Base-by-base conservation (phyloP, 2,797 vertebrate genomes). In the Ciconia nigra region DNA sequence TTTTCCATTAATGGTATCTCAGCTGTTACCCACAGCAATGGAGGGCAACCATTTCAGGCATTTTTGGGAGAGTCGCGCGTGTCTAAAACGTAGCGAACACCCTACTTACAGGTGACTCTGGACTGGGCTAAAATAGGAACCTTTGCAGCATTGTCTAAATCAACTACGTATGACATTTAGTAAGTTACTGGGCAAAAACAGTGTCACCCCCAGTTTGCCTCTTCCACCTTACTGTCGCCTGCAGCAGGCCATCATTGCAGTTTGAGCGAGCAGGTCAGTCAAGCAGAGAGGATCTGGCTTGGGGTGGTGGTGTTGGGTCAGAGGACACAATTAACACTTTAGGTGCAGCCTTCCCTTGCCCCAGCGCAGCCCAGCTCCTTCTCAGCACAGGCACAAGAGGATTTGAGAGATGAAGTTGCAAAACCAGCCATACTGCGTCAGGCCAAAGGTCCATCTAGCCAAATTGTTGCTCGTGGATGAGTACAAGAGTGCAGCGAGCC, bases 151-250 rank as follows among this genome's bases (percentile, higher is more conserved):
- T 5, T 54, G 28, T 67, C 71, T 70, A 15, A 13, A 37, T 57
- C 63, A 21, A 54, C 67, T 65, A 26, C 13, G 3, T 33, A 13
- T 12, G 90, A 52, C 72, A 39, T 59, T 76, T 9, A 42, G 10
- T 42, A 24, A 39, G 62, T 46, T 72, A 15, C 28, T 42, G 59
- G 84, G 76, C 51, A 44, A 26, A 62, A 61, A 2, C 29, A 26
- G 55, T 42, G 47, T 83, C 74, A 83, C 47, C 61, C 92, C 67
- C 71, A 29, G 61, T 41, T 83, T 94, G 86, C n/a, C 78, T 83
- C 52, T 72, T 44, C 26, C n/a, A 20, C 78, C 69, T 54, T 7
- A 1, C 13, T 67, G 74, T 89, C 6, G 11, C 89, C 84, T 35
- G 65, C 79, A 77, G 89, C 67, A 20, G 49, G 8, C 42, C 26